Percentiles rank a stretch among this genome's conserved stretches.
These are phyloP conservation scores for Lipotes vexillifer DNA, from an alignment of 2,113 vertebrate species.

Conservation along the genomic window DNA sequence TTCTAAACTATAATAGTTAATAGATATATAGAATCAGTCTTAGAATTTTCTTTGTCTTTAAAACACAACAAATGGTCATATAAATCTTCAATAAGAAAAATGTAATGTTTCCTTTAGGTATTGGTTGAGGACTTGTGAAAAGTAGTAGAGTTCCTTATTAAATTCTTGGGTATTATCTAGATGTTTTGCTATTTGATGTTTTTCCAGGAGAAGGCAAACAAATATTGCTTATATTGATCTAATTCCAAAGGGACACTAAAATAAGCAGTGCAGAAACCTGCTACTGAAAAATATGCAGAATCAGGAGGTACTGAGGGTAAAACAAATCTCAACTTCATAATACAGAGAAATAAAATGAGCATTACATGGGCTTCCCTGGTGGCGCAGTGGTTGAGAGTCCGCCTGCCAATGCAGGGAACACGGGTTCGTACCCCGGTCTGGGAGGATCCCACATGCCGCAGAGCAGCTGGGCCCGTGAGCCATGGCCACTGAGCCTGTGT, in stretches of 20 bases:
- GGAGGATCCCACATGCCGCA: too few species aligned
- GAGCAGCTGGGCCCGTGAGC: too few species aligned
- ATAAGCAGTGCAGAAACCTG: background rate
- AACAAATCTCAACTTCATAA: background rate
- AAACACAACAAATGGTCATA: background rate
- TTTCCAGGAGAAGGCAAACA: background rate
- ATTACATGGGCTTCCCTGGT: too few species aligned
- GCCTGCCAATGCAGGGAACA: too few species aligned
- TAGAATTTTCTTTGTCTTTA: background rate
- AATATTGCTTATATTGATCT: background rate
- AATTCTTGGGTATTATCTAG: background rate
- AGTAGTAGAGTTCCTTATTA: background rate
- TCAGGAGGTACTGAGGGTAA: background rate
- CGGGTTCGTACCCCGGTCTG: too few species aligned
- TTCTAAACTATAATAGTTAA: background rate
- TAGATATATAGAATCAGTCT: background rate
- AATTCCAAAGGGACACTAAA: background rate
- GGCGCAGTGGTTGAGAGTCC: too few species aligned
- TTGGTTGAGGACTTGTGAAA: background rate
- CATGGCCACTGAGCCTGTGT: too few species aligned
- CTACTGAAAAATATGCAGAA: background rate
- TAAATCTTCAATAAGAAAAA: background rate
- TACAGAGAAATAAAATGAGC: background rate
- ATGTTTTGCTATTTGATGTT: background rate
- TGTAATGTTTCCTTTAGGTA: background rate